Evolutionary conservation across 1,140 invertebrate genomes (phyloP).

Genomic region (Caenorhabditis briggsae): DNA sequence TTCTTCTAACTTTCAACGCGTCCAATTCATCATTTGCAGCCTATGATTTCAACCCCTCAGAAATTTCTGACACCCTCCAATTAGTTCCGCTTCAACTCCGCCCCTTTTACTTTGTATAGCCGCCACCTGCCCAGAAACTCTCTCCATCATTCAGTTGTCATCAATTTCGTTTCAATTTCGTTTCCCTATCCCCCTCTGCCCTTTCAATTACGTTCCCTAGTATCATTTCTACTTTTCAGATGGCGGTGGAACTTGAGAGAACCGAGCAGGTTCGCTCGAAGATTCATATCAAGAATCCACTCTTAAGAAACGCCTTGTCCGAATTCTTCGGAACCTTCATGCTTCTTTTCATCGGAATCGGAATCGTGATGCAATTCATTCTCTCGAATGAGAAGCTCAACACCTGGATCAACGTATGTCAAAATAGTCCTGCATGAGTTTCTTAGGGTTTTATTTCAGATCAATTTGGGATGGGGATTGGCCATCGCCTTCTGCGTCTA

Average conservation of each 20-base stretch:
- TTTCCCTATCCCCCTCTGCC: neutral
- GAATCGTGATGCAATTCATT: slow-evolving; percentile 68
- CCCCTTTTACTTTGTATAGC: neutral
- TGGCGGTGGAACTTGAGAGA: slow-evolving; percentile 41
- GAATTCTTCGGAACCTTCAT: slow-evolving; percentile 67
- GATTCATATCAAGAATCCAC: slow-evolving; percentile 63
- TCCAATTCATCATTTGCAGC: neutral
- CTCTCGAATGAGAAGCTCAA: slow-evolving; percentile 66
- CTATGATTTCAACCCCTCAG: neutral
- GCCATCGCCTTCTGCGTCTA: slow-evolving; percentile 68
- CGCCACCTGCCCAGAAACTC: neutral
- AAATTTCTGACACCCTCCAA: slow-evolving; percentile 41
- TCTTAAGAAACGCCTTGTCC: slow-evolving; percentile 63
- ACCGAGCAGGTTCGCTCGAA: slow-evolving; percentile 62
- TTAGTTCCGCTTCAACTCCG: slow-evolving; percentile 6
- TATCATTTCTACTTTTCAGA: slow-evolving; percentile 2
- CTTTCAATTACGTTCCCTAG: neutral
- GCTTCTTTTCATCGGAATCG: slow-evolving; percentile 64
- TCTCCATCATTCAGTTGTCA: slow-evolving; percentile 45
- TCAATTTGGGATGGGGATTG: slow-evolving; percentile 69
- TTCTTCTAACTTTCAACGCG: neutral
- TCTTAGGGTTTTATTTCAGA: slow-evolving; percentile 33
- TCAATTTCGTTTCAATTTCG: slow-evolving; percentile 33
- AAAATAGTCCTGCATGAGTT: neutral
- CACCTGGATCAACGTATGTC: slow-evolving; percentile 65